These are phyloP conservation scores for Colletes latitarsis DNA, from an alignment of 1,140 invertebrate genomes.

Conservation along the genomic window DNA sequence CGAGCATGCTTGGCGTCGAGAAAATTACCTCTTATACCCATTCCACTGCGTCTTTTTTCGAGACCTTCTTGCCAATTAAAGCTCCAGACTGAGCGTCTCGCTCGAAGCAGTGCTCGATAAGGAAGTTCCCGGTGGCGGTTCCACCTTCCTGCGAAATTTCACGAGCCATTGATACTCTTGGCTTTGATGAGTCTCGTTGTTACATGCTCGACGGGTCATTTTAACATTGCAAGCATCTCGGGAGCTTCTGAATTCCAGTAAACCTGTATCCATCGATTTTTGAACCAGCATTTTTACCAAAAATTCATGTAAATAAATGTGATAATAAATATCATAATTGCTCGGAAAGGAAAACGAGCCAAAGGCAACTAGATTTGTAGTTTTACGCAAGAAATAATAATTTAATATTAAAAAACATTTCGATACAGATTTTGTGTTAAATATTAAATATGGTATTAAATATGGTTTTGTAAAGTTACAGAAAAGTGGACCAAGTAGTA, in stretches of 20 bases:
- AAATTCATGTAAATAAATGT: no score
- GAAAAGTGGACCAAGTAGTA: no score
- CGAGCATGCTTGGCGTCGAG: constrained; percentile 33
- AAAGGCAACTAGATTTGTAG: no score
- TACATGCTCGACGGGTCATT: constrained; percentile 6
- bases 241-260: not conserved
- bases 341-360: no score
- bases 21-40: constrained; percentile 52
- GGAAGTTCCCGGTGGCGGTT: constrained; percentile 42
- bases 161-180: constrained; percentile 43
- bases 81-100: constrained; percentile 37
- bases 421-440: no score
- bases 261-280: not conserved
- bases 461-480: no score
- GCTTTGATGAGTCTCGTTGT: constrained; percentile 36
- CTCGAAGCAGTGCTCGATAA: constrained; percentile 31
- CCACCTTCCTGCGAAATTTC: constrained; percentile 48
- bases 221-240: not conserved
- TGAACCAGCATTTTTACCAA: not conserved
- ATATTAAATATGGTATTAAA: no score
- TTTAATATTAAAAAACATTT: no score
- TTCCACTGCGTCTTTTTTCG: constrained; percentile 5
- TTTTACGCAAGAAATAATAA: no score
- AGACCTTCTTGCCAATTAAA: constrained; percentile 54
- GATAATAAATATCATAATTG: no score